Base-by-base conservation (phyloP, 2,797 vertebrate genomes). In the Babyrousa celebensis region DNA sequence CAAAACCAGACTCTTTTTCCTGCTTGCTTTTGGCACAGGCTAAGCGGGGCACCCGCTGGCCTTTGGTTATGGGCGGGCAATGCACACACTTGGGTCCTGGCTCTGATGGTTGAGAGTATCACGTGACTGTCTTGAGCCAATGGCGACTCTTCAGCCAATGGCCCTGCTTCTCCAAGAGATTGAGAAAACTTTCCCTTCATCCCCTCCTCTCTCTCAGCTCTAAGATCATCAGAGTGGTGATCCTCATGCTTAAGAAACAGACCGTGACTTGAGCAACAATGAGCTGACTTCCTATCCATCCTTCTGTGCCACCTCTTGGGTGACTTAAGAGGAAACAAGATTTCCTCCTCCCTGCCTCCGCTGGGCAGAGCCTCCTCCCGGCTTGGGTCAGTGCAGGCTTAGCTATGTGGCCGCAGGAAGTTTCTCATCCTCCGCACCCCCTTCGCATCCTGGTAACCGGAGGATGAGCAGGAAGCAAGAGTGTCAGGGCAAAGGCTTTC, bases 261-360 rank as follows among this genome's bases (percentile, higher is more conserved):
- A 21, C 56, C 63, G 92, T 77, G 96, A 84, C 85, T 91, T 86
- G 80, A 71, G 25, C 93, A 83, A 92, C 94, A 96, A 94, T 85
- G 20, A 70, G 12, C 86, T 17, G 94, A 89, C 78, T 97, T 95
- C 96, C 91, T 96, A 82, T 82, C 77, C 6, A 68, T 60, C 54
- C 43, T 60, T 97, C 84, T 82, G 36, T 68, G 94, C 95, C 96
- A 96, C 78, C 92, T 98, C 96, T 98, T 92, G 94, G 86, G 97
- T 94, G 98, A 98, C 97, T 96, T 96, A 97, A 97, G 96, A 98
- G 98, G 98, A 99, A 99, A 89, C 87, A 94, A 98, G 97, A 97
- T 97, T 98, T 98, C 98, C 97, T 98, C 85, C 98, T 98, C 94
- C 93, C n/a, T 0, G 93, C 78, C 77, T 87, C 93, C 89, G 78